A percentile compares a stretch with the other conserved stretches of the same genome.
Conservation (phyloP, 2,888 invertebrate species). For the Hyles lineata region DNA sequence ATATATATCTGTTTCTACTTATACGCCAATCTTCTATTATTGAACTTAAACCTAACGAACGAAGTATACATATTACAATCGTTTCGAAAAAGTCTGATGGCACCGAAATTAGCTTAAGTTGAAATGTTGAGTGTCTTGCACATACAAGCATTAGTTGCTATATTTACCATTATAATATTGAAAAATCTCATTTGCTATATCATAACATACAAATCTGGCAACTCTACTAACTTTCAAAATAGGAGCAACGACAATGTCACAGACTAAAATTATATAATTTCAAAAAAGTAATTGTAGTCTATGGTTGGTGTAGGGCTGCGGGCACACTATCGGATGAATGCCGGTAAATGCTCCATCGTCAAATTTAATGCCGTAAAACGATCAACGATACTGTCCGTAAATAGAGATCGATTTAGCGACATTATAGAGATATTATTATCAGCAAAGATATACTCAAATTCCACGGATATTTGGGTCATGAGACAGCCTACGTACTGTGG, state of each 20-base stretch:
- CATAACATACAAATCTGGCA: neutral
- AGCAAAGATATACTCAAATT: conserved; percentile 10
- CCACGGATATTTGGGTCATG: neutral
- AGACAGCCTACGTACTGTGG: neutral
- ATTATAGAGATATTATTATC: conserved; percentile 48
- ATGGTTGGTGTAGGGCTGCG: conserved; percentile 24
- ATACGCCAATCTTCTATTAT: too few relatives aligned
- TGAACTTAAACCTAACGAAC: too few relatives aligned
- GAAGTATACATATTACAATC: too few relatives aligned
- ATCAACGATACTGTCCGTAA: conserved; percentile 67
- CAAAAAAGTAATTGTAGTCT: conserved; percentile 13
- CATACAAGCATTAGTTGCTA: neutral
- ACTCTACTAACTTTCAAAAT: neutral
- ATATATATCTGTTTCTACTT: too few relatives aligned
- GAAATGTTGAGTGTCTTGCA: too few relatives aligned
- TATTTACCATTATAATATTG: neutral
- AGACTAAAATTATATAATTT: conserved; percentile 5
- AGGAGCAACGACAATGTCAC: neutral
- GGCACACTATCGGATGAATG: conserved; percentile 50
- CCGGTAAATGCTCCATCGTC: conserved; percentile 64
- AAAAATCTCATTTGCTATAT: neutral
- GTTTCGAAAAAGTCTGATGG: too few relatives aligned
- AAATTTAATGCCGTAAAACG: conserved; percentile 62
- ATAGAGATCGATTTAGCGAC: conserved; percentile 68
- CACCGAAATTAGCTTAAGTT: too few relatives aligned